Conservation (phyloP, 2,888 invertebrate genomes). For the Saturnia japonica region DNA sequence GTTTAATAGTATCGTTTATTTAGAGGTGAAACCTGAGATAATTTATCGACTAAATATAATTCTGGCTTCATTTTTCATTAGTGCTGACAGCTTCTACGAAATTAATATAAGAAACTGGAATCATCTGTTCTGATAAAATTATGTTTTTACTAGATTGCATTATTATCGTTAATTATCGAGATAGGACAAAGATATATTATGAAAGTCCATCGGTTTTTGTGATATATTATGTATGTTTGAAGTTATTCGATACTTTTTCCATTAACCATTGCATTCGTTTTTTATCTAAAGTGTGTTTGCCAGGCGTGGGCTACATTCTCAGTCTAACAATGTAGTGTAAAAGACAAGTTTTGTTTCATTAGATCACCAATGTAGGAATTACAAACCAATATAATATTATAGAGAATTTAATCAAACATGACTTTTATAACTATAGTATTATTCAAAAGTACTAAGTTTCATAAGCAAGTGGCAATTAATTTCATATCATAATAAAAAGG, state of each 20-base stretch:
- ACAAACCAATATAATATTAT: too few relatives aligned
- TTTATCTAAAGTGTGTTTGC: too few relatives aligned
- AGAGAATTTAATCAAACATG: too few relatives aligned
- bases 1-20: constrained; percentile 11
- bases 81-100: background rate
- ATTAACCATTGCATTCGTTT: too few relatives aligned
- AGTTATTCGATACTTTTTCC: background rate
- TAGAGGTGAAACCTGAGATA: constrained; percentile 8
- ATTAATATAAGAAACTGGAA: background rate
- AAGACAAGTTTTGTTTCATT: too few relatives aligned
- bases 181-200: background rate
- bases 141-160: background rate
- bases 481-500: too few relatives aligned
- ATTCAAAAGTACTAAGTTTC: too few relatives aligned
- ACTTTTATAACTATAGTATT: too few relatives aligned
- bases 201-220: background rate
- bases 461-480: too few relatives aligned
- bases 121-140: background rate
- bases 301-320: too few relatives aligned
- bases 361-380: too few relatives aligned
- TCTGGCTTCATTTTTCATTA: constrained; percentile 8
- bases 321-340: too few relatives aligned
- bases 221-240: background rate
- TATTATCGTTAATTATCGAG: background rate
- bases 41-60: background rate